These are phyloP conservation scores for Falco peregrinus DNA, from an alignment of 2,797 vertebrate genomes.

Conservation along the genomic window DNA sequence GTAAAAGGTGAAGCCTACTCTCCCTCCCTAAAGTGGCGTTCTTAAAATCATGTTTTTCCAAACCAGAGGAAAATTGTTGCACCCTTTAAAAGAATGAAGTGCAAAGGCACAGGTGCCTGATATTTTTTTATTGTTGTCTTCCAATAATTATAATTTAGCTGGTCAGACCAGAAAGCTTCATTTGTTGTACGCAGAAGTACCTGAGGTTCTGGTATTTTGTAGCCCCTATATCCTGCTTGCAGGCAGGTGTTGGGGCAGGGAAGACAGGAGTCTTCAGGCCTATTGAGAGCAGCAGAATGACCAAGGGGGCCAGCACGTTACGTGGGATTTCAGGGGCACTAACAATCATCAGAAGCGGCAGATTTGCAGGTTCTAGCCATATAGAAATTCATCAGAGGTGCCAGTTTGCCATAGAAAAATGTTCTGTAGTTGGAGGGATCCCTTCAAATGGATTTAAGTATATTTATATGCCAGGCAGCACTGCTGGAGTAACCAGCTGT, in stretches of 20 bases:
- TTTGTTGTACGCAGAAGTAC: not conserved
- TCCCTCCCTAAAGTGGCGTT: not conserved
- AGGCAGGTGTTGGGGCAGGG: not conserved
- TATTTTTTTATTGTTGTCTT: not conserved
- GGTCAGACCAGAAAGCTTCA: not conserved
- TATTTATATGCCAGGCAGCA: not conserved
- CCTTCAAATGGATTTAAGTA: not conserved
- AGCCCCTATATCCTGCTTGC: fast-evolving
- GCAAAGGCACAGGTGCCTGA: not conserved
- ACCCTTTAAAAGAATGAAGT: not conserved
- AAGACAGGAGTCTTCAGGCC: not conserved
- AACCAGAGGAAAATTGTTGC: not conserved
- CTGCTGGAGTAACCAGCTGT: fast-evolving
- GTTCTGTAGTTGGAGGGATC: not conserved
- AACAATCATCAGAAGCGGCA: not conserved
- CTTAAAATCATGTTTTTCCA: not conserved
- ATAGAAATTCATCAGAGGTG: not conserved
- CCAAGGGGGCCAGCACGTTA: not conserved
- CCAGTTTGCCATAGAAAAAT: not conserved
- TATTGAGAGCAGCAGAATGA: not conserved
- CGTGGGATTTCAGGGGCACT: not conserved
- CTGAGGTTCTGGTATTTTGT: not conserved
- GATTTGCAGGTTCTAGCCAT: not conserved
- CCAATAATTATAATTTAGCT: not conserved
- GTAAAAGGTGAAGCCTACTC: not conserved